Evolutionary conservation across 2,888 invertebrate genomes (phyloP).

Genomic region (Balanococcus diminutus): DNA sequence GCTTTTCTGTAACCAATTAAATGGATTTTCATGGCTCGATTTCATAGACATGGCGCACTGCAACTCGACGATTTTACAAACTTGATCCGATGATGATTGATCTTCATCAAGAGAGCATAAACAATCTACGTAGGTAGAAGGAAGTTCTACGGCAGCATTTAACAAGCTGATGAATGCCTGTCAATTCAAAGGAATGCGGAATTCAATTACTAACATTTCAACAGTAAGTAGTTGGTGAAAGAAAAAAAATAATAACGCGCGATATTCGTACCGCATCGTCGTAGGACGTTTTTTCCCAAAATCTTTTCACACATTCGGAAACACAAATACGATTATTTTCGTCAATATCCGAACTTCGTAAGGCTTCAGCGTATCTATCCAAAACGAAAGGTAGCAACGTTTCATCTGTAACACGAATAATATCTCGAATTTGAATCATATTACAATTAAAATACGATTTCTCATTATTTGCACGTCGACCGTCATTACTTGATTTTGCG

Average conservation of each 20-base stretch:
- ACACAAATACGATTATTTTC: constrained; percentile 29
- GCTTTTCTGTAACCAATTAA: constrained; percentile 13
- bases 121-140: constrained; percentile 17
- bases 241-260: not conserved
- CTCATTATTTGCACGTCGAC: not conserved
- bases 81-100: not conserved
- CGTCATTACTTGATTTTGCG: not conserved
- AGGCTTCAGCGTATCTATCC: not conserved
- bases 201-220: not conserved
- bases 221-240: not conserved
- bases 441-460: not conserved
- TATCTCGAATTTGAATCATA: not conserved
- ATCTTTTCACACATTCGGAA: not conserved
- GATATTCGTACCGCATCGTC: not conserved
- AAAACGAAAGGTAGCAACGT: not conserved
- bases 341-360: constrained; percentile 5
- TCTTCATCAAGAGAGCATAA: not conserved
- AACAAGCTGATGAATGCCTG: not conserved
- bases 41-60: not conserved
- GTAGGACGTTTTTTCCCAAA: not conserved
- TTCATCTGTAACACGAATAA: not conserved
- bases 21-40: not conserved
- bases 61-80: constrained; percentile 20
- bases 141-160: not conserved
- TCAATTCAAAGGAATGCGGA: not conserved